Evolutionary conservation across 2,888 invertebrate species (phyloP), one percentile per base, ranked within the genome.

Genomic region (Scelioninae gen. 1): DNA sequence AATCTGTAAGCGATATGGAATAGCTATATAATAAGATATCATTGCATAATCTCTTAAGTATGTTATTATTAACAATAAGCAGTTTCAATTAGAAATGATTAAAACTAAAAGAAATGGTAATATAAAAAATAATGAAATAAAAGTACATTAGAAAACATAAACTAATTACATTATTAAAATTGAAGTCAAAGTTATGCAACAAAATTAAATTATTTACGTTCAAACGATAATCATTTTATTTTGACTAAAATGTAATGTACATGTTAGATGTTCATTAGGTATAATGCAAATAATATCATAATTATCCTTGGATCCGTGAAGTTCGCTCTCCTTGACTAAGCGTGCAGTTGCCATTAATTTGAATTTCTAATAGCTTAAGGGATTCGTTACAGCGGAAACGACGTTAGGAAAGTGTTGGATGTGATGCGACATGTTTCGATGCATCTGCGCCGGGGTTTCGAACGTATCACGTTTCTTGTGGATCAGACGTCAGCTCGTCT

Each of bases 331-430:
- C 55, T 55, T 72, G 47, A 29, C 60, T 40, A 40, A 60, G 31
- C 60, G 40, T 38, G 55, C 13, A 38, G 62, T 53, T 62, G 58
- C 31, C 8, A 32, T 53, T 62, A 63, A 74, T 74, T 74, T 63
- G 55, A 60, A 74, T 74, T 53, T 63, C 63, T 74, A 74, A 74
- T 74, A 43, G 74, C 63, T 74, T 63, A 23, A 75, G 63, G 32
- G 63, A 55, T 45, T 63, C 47, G 74, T 43, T 47, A 43, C 34
- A 65, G 65, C 62, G 31, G 55, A 62, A 62, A 78, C 49, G 47
- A 62, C 23, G 62, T 53, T 49, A 40, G n/a, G 51, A 66, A 63
- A 66, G 60, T 51, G 58, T 56, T 63, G 38, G 56, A 66, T 66
- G 53, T 43, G 16, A 29, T 31, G 51, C 51, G 69, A 58, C 69